Base-by-base conservation (phyloP, 2,888 invertebrate genomes). In the Caenorhabditis sulstoni region DNA sequence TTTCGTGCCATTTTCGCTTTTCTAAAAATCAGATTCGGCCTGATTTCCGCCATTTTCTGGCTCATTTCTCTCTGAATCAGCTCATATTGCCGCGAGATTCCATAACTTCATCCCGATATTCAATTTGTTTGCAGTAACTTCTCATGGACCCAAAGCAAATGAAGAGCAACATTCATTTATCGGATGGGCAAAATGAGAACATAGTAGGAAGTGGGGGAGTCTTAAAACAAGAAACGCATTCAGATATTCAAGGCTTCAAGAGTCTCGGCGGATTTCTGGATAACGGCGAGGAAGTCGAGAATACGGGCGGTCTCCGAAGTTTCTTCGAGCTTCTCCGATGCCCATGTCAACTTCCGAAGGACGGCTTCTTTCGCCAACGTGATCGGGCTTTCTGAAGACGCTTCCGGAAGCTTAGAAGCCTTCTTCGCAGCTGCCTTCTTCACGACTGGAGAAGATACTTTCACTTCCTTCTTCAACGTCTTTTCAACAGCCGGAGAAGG, bases 1-100 rank as follows among this genome's bases (percentile, higher is more conserved):
- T 81, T 79, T 29, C 77, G 75, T 0, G 84, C 77, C 64, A 76
- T 68, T 77, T 80, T 82, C 9, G 84, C 79, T 61, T 81, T 82
- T 53, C 81, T 67, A 29, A 73, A 82, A 11, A 83, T 37, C 39
- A 83, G 49, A 58, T 83, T 81, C 14, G 83, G 83, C 23, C 66
- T 64, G 41, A 73, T 74, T 44, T 76, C 71, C 8, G 65, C 41
- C 4, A 29, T 55, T 29, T 29, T 29, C 29, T 12, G 16, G 20
- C 14, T 50, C 37, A 18, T 39, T 29, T 29, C 29, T 3, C 29
- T 29, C 29, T 29, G 7, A 29, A 29, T 29, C 29, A 29, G 29
- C n/a, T n/a, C n/a, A n/a, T 29, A 29, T 29, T 29, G 3, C 20
- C 14, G 20, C 41, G 44, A 55, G 41, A 29, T 5, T 29, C 7